Percentiles rank a stretch among this genome's conserved stretches.
Evolutionary conservation across 1,140 invertebrate genomes (phyloP).

Genomic region (Leptinotarsa undecemlineata): DNA sequence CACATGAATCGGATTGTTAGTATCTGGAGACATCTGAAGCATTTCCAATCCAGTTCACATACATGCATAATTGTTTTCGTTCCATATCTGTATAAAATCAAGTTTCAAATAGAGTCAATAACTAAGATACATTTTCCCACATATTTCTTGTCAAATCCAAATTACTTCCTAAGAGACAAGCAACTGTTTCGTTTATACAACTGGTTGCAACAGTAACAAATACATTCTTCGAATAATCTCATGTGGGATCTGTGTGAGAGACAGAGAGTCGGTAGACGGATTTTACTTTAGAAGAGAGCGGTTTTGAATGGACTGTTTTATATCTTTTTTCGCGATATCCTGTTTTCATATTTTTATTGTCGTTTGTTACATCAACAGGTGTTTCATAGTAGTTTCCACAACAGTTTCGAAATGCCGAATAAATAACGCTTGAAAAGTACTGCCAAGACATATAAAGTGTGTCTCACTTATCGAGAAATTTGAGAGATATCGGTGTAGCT

Average conservation of each 20-base stretch:
- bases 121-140: background rate
- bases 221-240: background rate
- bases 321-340: too few species aligned
- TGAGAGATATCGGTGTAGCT: too few species aligned
- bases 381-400: too few species aligned
- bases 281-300: background rate
- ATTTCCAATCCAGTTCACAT: too few species aligned
- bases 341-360: too few species aligned
- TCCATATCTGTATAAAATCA: background rate
- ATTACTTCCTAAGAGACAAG: constrained; percentile 2
- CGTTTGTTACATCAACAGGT: too few species aligned
- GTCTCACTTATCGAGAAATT: too few species aligned
- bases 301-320: background rate
- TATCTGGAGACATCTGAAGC: too few species aligned
- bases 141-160: background rate
- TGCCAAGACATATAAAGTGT: too few species aligned
- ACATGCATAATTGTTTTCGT: background rate
- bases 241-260: constrained; percentile 4
- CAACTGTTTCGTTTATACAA: background rate
- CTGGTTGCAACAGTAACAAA: background rate
- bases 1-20: too few species aligned
- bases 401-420: too few species aligned
- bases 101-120: background rate
- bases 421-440: too few species aligned
- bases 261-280: background rate